Base-by-base conservation (phyloP, 1,140 invertebrate species). In the Bombus confusus region DNA sequence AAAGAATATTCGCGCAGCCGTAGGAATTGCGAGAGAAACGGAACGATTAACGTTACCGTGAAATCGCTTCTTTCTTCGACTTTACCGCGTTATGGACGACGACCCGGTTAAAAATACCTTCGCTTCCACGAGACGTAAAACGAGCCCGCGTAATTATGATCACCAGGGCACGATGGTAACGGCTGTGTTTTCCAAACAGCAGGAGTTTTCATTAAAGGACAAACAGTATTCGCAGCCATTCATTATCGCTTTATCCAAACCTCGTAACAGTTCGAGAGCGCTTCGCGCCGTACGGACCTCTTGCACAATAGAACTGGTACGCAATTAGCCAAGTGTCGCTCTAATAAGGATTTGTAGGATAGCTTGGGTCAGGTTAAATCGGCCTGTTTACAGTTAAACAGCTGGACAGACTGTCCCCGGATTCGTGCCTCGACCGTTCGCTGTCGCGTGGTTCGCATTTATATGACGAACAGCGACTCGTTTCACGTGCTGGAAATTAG, bases 261-360 rank as follows among this genome's bases (percentile, higher is more conserved):
- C 80, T 88, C 79, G 81, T 89, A 89, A 73, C 76, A 59, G 75
- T 89, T 86, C 31, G 85, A 78, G 66, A 43, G 74, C 69, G 74
- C 78, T 88, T 89, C 85, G 73, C 80, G 37, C 57, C n/a, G 68
- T 57, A 79, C 52, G 43, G 28, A 39, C 41, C 59, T 79, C 75
- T 68, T 68, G 47, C 72, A 81, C 82, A 57, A 69, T 73, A 83
- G 77, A 87, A 59, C 76, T 72, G 69, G 41, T 39, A 37, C 47
- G 85, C 88, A 90, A 90, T 90, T 90, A 90, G 88, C 88, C 85
- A 82, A 87, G 80, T 87, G 88, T 89, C 81, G 86, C 85, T 89
- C 88, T 90, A 89, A 90, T 89, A 89, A 89, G 85, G 85, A 90
- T 90, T 90, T 90, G 85, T 90, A 80, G 84, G 57, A 83, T 78